Conservation (phyloP, 2,888 invertebrate species). For the Coelinius sp. region DNA sequence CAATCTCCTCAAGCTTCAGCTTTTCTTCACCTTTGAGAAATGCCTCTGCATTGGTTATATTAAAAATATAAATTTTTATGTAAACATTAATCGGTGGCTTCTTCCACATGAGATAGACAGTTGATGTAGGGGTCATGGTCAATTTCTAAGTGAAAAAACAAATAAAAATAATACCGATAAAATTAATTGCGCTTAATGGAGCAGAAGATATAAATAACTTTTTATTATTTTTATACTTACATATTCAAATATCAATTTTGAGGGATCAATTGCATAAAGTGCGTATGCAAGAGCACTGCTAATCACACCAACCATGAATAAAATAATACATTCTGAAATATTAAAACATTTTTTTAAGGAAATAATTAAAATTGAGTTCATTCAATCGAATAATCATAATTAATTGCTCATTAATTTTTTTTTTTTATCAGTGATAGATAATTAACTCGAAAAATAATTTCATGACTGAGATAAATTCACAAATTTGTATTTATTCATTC, state of each 20-base stretch:
- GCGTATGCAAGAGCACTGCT: constrained; percentile 62
- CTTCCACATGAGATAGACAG: constrained; percentile 76
- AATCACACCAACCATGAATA: constrained; percentile 64
- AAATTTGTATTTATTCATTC: too few species aligned
- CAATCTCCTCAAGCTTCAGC: constrained; percentile 80
- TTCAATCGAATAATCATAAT: background rate
- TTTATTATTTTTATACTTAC: constrained; percentile 57
- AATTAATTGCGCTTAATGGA: background rate
- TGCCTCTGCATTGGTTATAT: constrained; percentile 82
- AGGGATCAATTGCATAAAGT: constrained; percentile 64
- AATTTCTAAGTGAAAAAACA: constrained; percentile 71
- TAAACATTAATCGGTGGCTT: constrained; percentile 79
- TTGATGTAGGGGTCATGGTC: constrained; percentile 73
- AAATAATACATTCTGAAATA: constrained; percentile 67
- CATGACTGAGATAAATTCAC: too few species aligned
- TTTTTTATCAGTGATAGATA: too few species aligned
- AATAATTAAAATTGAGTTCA: background rate
- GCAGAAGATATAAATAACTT: background rate
- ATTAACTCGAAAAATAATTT: too few species aligned
- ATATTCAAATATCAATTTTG: constrained; percentile 58
- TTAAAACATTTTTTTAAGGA: constrained; percentile 2
- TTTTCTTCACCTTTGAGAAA: constrained; percentile 80
- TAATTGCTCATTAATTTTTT: too few species aligned
- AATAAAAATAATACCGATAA: background rate
- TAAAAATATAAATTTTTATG: constrained; percentile 81